A percentile compares a stretch with the other conserved stretches of the same genome.
Conservation (phyloP, 2,113 vertebrate genomes). For the Promerops cafer region DNA sequence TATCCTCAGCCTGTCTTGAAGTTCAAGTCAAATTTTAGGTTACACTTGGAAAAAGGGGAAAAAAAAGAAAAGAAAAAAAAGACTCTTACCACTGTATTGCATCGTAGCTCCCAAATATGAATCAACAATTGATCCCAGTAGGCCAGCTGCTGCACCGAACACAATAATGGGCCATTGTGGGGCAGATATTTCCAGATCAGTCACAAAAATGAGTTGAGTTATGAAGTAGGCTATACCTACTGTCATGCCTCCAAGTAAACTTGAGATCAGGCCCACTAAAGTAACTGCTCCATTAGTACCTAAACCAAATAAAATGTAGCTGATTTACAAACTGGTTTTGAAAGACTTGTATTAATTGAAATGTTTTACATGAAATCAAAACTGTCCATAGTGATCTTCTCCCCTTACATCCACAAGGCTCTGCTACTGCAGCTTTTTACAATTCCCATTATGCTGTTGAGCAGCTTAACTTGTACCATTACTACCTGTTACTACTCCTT, state of each 20-base stretch:
- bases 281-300: conserved; percentile 94
- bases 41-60: fast-evolving
- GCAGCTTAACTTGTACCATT: neutral
- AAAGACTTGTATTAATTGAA: neutral
- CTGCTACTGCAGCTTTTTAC: neutral
- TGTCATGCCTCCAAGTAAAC: conserved; percentile 83
- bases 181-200: conserved; percentile 80
- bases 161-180: conserved; percentile 91
- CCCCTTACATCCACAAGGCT: neutral
- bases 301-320: conserved; percentile 51
- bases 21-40: neutral
- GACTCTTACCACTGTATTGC: conserved; percentile 89
- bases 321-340: neutral
- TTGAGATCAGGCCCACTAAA: conserved; percentile 81
- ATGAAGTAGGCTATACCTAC: conserved; percentile 86
- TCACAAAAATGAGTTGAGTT: conserved; percentile 80
- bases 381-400: neutral
- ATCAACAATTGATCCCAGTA: conserved; percentile 91
- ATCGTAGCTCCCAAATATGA: conserved; percentile 91
- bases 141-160: conserved; percentile 84
- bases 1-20: neutral
- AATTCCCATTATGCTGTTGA: neutral
- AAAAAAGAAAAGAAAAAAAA: neutral
- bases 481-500: neutral
- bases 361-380: neutral